Conservation (phyloP, 1,140 invertebrate genomes). For the Dryas iulia region DNA sequence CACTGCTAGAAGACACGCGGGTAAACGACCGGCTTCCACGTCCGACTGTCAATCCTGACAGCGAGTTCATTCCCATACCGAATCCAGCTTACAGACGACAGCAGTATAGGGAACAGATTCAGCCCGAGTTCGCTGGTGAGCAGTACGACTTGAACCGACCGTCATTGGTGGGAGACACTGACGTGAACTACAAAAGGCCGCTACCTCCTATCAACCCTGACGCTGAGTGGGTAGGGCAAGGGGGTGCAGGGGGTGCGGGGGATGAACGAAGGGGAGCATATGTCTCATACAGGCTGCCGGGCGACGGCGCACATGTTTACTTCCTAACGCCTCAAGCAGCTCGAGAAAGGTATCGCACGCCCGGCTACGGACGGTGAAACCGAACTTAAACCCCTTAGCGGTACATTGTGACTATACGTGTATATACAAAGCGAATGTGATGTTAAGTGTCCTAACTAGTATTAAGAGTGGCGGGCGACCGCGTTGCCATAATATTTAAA, state of each 20-base stretch:
- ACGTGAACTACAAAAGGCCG: slow-evolving; percentile 83
- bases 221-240: slow-evolving; percentile 82
- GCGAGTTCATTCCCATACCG: slow-evolving; percentile 82
- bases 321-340: slow-evolving; percentile 85
- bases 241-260: slow-evolving; percentile 66
- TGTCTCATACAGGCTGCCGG: slow-evolving; percentile 85
- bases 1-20: slow-evolving; percentile 81
- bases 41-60: slow-evolving; percentile 83
- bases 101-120: slow-evolving; percentile 61
- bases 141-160: slow-evolving; percentile 69
- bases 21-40: slow-evolving; percentile 83
- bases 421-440: slow-evolving; percentile 80
- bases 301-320: slow-evolving; percentile 87
- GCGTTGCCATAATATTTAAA: slow-evolving; percentile 76
- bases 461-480: slow-evolving; percentile 69
- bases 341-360: slow-evolving; percentile 66
- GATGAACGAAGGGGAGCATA: slow-evolving; percentile 80
- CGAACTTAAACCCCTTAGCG: slow-evolving; percentile 65
- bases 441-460: slow-evolving; percentile 79
- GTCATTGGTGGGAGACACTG: slow-evolving; percentile 81
- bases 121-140: slow-evolving; percentile 61
- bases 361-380: slow-evolving; percentile 76
- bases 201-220: slow-evolving; percentile 84
- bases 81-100: slow-evolving; percentile 71
- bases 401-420: slow-evolving; percentile 57